A percentile compares a stretch with the other conserved stretches of the same genome.
These are phyloP conservation scores for Stegodyphus mimosarum DNA, from an alignment of 1,140 invertebrate genomes.

Conservation along the genomic window DNA sequence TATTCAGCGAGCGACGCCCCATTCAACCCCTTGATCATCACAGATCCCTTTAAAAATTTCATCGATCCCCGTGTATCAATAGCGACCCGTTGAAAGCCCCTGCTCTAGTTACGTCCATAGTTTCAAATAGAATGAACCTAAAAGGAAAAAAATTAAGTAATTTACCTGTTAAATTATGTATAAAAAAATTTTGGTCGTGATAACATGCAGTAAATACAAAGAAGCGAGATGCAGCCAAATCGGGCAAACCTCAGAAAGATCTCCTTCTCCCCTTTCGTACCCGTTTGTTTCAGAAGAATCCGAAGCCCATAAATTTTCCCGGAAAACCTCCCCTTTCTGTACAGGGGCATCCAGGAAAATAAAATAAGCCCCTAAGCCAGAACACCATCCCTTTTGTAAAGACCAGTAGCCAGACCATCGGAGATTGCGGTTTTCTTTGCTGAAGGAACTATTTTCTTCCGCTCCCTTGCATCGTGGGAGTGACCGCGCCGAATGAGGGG, in stretches of 20 bases:
- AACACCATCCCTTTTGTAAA: constrained; percentile 26
- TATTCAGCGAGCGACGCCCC: no score
- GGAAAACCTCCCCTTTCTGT: constrained; percentile 4
- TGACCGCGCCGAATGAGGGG: constrained; percentile 17
- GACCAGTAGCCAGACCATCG: constrained; percentile 31
- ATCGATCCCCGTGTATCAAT: no score
- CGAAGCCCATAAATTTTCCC: constrained; percentile 34
- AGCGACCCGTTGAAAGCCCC: no score
- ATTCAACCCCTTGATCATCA: no score
- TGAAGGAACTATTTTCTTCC: background rate
- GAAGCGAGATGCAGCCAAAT: background rate
- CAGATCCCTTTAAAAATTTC: no score
- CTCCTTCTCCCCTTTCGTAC: background rate
- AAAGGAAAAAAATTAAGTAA: no score
- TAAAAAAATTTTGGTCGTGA: no score
- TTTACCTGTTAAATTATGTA: no score
- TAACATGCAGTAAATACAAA: no score
- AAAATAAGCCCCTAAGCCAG: background rate
- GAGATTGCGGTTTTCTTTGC: constrained; percentile 35
- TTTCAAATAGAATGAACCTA: no score
- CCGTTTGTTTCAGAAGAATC: background rate
- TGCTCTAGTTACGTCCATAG: no score
- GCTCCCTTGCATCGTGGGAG: constrained; percentile 11
- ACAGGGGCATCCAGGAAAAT: background rate
- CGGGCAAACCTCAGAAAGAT: background rate